Base-by-base conservation (phyloP, 2,888 invertebrate species). In the Anarsia innoxiella region DNA sequence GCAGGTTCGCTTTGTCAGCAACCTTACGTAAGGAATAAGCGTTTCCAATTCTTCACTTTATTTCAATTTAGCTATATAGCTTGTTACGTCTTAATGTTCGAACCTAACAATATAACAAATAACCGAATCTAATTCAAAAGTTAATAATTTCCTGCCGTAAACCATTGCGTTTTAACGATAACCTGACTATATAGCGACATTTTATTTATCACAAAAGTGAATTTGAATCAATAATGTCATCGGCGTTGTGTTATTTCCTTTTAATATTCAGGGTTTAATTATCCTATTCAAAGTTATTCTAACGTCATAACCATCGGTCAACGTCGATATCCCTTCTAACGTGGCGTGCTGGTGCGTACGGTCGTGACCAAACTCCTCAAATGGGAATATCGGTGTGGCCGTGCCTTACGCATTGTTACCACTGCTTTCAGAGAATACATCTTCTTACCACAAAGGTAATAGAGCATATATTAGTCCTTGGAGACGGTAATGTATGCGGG, bases 271-370 rank as follows among this genome's bases (percentile, higher is more conserved):
- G 71, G 57, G 71, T 66, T 66, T 80, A 82, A 83, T 80, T 75
- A 80, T 62, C 57, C 65, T 67, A 82, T 82, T 82, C 78, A 80
- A 74, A 82, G 76, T 77, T 82, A 83, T 83, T 82, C 80, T 56
- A 79, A 72, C 69, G 70, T 77, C 82, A 83, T 78, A 80, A 76
- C 66, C 69, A 73, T 78, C 73, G 72, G 69, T 77, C 74, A 75
- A 67, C 56, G 73, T 71, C 72, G 65, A 79, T 75, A 76, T 70
- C 59, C 71, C 64, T 68, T 66, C 70, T 65, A 66, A 68, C 67
- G 62, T 62, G 59, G 66, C 69, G 25, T 25, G 25, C 32, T 9
- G 13, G 69, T 66, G 67, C 63, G 66, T 66, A 54, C 44, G 59
- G 45, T 77, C 84, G 83, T 83, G 83, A 84, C 82, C 55, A 58